Evolutionary conservation across 2,113 vertebrate genomes (phyloP), one percentile per base, ranked within the genome.

Genomic region (Vulpes ferrilata): DNA sequence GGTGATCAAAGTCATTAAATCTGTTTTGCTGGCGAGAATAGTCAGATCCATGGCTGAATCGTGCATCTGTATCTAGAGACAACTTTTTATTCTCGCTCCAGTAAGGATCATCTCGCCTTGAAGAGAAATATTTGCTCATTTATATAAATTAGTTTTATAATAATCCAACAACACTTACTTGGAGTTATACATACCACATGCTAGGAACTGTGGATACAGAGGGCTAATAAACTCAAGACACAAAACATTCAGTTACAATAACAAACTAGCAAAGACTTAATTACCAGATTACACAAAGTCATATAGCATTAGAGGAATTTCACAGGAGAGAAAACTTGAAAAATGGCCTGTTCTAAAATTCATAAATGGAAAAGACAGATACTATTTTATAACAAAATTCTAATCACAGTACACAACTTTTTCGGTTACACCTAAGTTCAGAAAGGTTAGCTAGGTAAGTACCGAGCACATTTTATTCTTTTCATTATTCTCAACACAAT

Each of bases 1-100:
- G 98, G 78, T 99, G 99, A 97, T 98, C 99, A 94, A 99, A 99
- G 96, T 99, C 99, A 97, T 99, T 99, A 89, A 99, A 99, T 93
- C 99, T 99, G 97, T 99, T 99, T 98, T 99, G 99, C 92, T 99
- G 99, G 5, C 99, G 99, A 97, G 98, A 99, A 97, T 99, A 99
- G 93, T 99, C 99, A 4, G 99, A 99, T 22, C 99, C 98, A 30
- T 99, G 99, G 97, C 99, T 98, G 4, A 99, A 99, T 27, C 99
- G 99, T n/a, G 99, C 98, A 53, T 99, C 99, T 43, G 99, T 98
- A 73, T 99, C 99, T 0, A 99, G 96, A 96, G 99, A 98, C 95
- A 99, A 99, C 98, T 99, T 99, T 98, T 99, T 99, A 97, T 97
- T 99, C 69, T 99, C 99, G 8, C 98, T 99, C 99, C 99, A 99